Conservation (phyloP, 2,797 vertebrate species). For the Rhynchotus rufescens region DNA sequence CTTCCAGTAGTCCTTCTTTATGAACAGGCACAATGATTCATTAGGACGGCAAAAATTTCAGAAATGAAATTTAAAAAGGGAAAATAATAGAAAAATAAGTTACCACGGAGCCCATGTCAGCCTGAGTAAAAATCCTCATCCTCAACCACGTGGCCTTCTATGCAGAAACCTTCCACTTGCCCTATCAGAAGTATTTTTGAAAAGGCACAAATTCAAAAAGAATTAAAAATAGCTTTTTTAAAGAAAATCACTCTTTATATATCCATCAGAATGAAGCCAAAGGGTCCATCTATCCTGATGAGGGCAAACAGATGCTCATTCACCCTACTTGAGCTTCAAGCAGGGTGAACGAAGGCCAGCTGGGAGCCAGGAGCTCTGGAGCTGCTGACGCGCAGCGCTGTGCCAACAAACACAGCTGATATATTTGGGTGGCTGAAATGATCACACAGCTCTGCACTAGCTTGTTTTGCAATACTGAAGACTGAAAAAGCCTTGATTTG, state of each 20-base stretch:
- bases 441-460: background rate
- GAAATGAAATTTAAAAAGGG: background rate
- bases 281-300: background rate
- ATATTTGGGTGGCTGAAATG: background rate
- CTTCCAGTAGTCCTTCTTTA: background rate
- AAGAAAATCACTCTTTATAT: background rate
- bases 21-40: background rate
- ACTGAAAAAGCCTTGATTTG: background rate
- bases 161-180: background rate
- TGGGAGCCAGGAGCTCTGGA: background rate
- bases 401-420: background rate
- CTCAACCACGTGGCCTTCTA: background rate
- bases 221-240: background rate
- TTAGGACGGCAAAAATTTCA: background rate
- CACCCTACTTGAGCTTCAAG: background rate
- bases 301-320: slow-evolving; percentile 50
- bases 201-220: background rate
- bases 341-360: slow-evolving; percentile 5
- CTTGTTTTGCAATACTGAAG: background rate
- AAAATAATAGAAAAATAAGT: background rate
- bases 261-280: background rate
- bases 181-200: background rate
- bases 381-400: background rate
- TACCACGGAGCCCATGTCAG: background rate
- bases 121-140: background rate